Conservation (phyloP, 2,113 vertebrate species). For the Sinosuthora webbiana region DNA sequence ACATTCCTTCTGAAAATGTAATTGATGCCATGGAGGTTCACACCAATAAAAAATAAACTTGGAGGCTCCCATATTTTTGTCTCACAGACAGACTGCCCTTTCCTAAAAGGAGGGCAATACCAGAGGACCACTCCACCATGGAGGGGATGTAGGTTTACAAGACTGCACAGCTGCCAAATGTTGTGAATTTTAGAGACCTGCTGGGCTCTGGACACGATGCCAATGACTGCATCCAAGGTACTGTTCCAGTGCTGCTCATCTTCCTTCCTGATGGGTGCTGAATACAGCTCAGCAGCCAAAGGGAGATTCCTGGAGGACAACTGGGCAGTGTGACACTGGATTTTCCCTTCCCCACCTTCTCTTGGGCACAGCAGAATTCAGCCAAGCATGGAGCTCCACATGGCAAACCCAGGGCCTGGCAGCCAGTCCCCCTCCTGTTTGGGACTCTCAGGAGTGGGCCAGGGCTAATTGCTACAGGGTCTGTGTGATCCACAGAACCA, state of each 20-base stretch:
- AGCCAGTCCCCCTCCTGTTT: neutral
- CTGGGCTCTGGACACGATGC: neutral
- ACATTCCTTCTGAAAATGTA: neutral
- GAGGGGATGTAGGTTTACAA: neutral
- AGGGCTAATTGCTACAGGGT: neutral
- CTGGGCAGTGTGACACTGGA: neutral
- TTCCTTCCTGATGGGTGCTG: neutral
- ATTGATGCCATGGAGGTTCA: neutral
- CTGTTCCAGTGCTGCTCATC: neutral
- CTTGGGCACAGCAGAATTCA: neutral
- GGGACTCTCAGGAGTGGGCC: neutral
- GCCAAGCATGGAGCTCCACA: fast-evolving
- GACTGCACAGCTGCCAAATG: neutral
- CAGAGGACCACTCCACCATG: neutral
- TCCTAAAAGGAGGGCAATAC: fast-evolving
- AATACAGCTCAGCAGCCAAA: neutral
- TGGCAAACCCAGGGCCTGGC: neutral
- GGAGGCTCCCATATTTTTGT: neutral
- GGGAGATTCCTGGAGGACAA: neutral
- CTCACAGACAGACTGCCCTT: neutral
- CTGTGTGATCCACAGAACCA: neutral
- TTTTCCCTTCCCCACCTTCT: neutral
- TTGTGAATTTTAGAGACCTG: neutral
- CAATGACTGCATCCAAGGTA: neutral
- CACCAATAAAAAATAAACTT: neutral